These are phyloP conservation scores for Lepidothrix coronata DNA, from an alignment of 2,113 vertebrate species.

Conservation along the genomic window DNA sequence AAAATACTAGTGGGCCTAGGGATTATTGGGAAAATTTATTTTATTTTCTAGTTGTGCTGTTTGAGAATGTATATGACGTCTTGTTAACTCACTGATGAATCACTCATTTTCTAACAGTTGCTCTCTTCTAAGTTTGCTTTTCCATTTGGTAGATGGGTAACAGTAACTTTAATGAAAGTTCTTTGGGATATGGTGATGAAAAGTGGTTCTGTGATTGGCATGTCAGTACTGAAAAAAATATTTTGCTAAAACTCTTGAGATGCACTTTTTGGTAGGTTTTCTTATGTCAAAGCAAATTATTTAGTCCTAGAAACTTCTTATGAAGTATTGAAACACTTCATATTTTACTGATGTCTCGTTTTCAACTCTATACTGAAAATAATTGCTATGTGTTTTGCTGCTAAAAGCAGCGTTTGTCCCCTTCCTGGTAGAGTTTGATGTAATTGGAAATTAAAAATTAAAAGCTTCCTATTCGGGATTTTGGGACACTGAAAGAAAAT, in stretches of 20 bases:
- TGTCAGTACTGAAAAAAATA: not conserved
- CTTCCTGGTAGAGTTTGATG: not conserved
- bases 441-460: not conserved
- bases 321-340: not conserved
- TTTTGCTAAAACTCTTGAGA: not conserved
- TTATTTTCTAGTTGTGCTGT: not conserved
- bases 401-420: not conserved
- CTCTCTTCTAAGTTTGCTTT: not conserved
- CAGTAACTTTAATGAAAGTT: not conserved
- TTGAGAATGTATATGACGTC: not conserved
- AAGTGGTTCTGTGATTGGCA: not conserved
- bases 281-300: not conserved
- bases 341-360: not conserved
- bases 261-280: not conserved
- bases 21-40: not conserved
- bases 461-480: not conserved
- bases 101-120: not conserved
- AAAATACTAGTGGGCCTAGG: not conserved
- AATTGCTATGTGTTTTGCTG: not conserved
- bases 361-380: not conserved
- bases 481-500: not conserved
- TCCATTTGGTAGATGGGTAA: not conserved
- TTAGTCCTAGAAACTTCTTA: not conserved
- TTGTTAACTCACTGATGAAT: not conserved
- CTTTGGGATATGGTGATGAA: not conserved